A percentile compares a stretch with the other conserved stretches of the same genome.
phyloP scores from a whole-genome alignment of 2,797 vertebrate genomes.

The Etheostoma perlongum region DNA sequence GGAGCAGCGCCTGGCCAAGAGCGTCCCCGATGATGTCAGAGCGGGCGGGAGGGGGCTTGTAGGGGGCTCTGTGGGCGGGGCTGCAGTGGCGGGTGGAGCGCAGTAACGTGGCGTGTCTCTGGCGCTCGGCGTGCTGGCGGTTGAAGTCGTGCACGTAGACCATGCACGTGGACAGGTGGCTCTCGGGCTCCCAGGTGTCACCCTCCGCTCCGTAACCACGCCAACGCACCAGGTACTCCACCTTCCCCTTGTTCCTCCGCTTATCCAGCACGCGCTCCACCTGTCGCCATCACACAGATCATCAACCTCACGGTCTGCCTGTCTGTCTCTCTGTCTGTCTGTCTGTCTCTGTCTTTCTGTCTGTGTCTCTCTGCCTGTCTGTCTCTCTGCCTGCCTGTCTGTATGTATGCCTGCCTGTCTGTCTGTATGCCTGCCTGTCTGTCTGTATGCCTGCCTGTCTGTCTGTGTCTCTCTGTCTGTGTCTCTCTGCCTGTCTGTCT shows the following conservation, averaged over 20 bases:
- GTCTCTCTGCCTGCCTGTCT: no score
- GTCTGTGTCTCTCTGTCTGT: no score
- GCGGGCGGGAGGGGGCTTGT: constrained; percentile 72
- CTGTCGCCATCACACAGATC: constrained; percentile 69
- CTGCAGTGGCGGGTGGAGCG: constrained; percentile 89
- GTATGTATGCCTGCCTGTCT: no score
- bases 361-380: no score
- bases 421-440: no score
- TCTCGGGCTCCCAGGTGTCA: constrained; percentile 97
- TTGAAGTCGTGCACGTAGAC: constrained; percentile 95
- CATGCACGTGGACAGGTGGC: constrained; percentile 93
- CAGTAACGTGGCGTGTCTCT: constrained; percentile 83
- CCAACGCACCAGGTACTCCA: constrained; percentile 96
- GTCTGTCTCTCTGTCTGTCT: no score
- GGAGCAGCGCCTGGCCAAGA: neutral
- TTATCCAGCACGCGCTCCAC: constrained; percentile 95
- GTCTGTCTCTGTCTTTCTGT: no score
- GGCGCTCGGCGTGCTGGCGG: constrained; percentile 85
- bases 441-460: no score
- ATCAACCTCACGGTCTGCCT: no score
- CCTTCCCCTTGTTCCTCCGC: constrained; percentile 93
- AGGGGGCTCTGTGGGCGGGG: constrained; percentile 87
- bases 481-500: no score
- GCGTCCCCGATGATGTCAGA: neutral
- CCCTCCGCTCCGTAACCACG: constrained; percentile 93